Conservation (phyloP, 2,113 vertebrate genomes). For the Myxocyprinus asiaticus region DNA sequence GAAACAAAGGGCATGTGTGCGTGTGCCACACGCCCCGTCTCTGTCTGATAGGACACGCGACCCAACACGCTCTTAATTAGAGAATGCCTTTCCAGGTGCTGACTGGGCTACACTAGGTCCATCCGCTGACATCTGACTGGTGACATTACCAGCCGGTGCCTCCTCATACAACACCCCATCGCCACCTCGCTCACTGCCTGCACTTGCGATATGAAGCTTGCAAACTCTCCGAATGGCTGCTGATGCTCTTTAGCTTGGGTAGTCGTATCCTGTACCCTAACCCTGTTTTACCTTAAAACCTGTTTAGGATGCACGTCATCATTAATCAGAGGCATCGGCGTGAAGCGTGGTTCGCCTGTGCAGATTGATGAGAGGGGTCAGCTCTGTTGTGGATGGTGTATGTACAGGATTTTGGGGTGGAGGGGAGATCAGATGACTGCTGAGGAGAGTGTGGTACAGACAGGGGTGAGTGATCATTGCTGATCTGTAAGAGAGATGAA, state of each 20-base stretch:
- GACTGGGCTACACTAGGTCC: slow-evolving; percentile 76
- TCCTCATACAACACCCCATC: slow-evolving; percentile 41
- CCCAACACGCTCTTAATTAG: slow-evolving; percentile 80
- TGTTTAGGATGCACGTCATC: slow-evolving; percentile 60
- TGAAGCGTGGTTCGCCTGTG: slow-evolving; percentile 38
- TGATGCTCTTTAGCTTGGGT: slow-evolving; percentile 51
- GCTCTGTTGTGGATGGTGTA: slow-evolving; percentile 47
- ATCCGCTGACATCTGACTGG: slow-evolving; percentile 74
- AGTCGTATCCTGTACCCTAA: slow-evolving; percentile 64
- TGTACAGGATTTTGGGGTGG: slow-evolving; percentile 34
- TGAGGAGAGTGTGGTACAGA: slow-evolving; percentile 29
- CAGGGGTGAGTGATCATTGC: slow-evolving; percentile 43
- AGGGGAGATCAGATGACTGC: slow-evolving; percentile 43
- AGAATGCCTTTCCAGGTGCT: slow-evolving; percentile 81
- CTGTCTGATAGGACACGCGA: slow-evolving; percentile 76
- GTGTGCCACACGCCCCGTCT: slow-evolving; percentile 58
- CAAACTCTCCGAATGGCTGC: slow-evolving; percentile 30
- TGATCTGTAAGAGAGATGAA: slow-evolving; percentile 30
- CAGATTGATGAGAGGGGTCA: slow-evolving; percentile 75
- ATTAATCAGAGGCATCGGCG: slow-evolving; percentile 73
- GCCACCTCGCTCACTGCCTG: slow-evolving; percentile 28
- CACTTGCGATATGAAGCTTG: slow-evolving; percentile 42
- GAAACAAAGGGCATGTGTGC: slow-evolving; percentile 37
- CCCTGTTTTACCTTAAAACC: slow-evolving; percentile 45
- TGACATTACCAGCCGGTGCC: slow-evolving; percentile 81